Base-by-base conservation (phyloP, 2,888 invertebrate genomes). In the Gnatocerus cornutus region DNA sequence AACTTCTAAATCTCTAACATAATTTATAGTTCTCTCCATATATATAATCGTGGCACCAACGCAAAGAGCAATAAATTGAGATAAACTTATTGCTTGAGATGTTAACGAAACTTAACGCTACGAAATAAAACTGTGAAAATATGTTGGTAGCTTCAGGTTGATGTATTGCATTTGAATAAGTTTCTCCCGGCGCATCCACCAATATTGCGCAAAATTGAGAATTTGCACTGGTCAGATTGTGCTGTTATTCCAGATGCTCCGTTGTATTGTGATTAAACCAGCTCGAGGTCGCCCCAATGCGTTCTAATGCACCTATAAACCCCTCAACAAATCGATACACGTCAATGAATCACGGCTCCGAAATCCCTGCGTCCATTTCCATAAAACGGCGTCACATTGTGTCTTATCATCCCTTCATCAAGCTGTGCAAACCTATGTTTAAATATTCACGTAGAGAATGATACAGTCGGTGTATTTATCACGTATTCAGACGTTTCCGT, bases 401-500 rank as follows among this genome's bases (percentile, higher is more conserved):
- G 37, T 56, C 48, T 50, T 63, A 58, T 68, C 50, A 58, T 55
- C 63, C 48, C 43, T 13, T 43, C 50, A 68, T 68, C 43, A 46
- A 33, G 21, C 43, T 33, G 56, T 16, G 41, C 41, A 67, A 67
- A 58, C 58, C 63, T 56, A 46, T 59, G 59, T 68, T 71, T 63
- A 59, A 63, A 58, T 53, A 64, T 68, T 63, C 53, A 58, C 46
- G 46, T 9, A 53, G 48, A 29, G 33, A 65, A 53, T 55, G 29
- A 66, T 53, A 66, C 56, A 55, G 61, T 16, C 43, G 6, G 16
- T 41, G 70, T 70, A 50, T 67, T 53, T 67, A 70, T 66, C 70
- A 70, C 63, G 63, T 58, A 58, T 68, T 62, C 50, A 58, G 63
- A 65, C 68, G 64, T 71, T 69, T 73, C 55, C 72, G 67, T 56